Evolutionary conservation across 2,888 invertebrate genomes (phyloP).

Genomic region (Koerneria pararmatus): DNA sequence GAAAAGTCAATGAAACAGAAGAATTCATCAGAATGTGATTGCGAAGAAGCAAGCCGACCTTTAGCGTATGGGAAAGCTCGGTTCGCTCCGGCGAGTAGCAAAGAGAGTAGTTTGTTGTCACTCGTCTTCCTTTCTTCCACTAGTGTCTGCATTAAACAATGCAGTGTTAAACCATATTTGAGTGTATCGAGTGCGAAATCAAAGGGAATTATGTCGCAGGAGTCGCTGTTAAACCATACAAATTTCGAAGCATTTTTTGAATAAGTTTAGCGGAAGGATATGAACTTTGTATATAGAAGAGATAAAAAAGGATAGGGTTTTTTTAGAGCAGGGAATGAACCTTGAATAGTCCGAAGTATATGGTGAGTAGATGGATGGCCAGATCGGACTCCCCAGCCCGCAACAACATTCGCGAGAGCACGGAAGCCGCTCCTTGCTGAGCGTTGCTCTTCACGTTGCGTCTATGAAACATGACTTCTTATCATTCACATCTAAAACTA

Average conservation of each 20-base stretch:
- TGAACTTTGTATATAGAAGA: too few relatives aligned
- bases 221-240: too few relatives aligned
- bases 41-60: slow-evolving; percentile 59
- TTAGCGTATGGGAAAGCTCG: slow-evolving; percentile 80
- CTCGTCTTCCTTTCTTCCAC: slow-evolving; percentile 72
- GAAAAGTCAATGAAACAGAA: neutral
- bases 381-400: slow-evolving; percentile 66
- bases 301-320: too few relatives aligned
- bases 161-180: slow-evolving; percentile 72
- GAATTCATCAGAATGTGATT: too few relatives aligned
- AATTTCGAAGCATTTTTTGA: too few relatives aligned
- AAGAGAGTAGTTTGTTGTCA: slow-evolving; percentile 80
- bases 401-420: slow-evolving; percentile 79
- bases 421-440: slow-evolving; percentile 88
- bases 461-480: slow-evolving; percentile 64
- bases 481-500: too few relatives aligned
- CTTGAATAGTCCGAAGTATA: slow-evolving; percentile 94
- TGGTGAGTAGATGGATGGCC: slow-evolving; percentile 78
- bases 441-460: slow-evolving; percentile 79
- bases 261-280: too few relatives aligned
- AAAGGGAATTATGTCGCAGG: neutral
- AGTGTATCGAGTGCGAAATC: neutral
- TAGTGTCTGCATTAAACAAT: slow-evolving; percentile 68
- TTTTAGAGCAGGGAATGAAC: slow-evolving; percentile 64
- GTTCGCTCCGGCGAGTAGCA: slow-evolving; percentile 77